These are phyloP conservation scores for Pelosia muscerda DNA, from an alignment of 2,888 invertebrate species.

Conservation along the genomic window DNA sequence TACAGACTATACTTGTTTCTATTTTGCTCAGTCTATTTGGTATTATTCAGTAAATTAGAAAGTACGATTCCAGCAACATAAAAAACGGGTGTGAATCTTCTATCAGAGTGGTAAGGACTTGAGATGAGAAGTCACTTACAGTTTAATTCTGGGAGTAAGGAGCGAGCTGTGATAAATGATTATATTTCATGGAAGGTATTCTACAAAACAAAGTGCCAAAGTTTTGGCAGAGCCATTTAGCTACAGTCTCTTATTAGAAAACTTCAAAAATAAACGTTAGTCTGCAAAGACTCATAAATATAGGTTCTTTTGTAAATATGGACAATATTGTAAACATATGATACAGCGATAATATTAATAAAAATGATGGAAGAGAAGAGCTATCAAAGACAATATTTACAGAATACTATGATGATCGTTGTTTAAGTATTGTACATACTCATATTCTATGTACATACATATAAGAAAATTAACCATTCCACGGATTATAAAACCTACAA, in stretches of 20 bases:
- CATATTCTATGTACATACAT: too few species aligned
- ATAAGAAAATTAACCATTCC: too few species aligned
- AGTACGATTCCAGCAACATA: constrained; percentile 23
- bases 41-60: too few species aligned
- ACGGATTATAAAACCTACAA: too few species aligned
- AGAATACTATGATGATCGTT: background rate
- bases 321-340: background rate
- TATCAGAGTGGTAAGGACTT: constrained; percentile 16
- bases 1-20: too few species aligned
- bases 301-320: constrained; percentile 4
- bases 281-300: constrained; percentile 43
- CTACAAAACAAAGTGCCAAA: constrained; percentile 50
- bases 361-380: background rate
- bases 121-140: constrained; percentile 25
- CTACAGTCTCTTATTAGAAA: constrained; percentile 62
- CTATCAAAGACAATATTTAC: background rate
- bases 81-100: constrained; percentile 38
- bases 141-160: constrained; percentile 15
- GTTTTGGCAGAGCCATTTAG: constrained; percentile 53
- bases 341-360: background rate
- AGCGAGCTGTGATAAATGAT: constrained; percentile 43
- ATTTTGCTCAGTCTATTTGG: too few species aligned
- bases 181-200: constrained; percentile 45
- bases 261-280: constrained; percentile 61
- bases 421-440: background rate